Conservation (phyloP, 2,113 vertebrate species). For the Grallaria varia region DNA sequence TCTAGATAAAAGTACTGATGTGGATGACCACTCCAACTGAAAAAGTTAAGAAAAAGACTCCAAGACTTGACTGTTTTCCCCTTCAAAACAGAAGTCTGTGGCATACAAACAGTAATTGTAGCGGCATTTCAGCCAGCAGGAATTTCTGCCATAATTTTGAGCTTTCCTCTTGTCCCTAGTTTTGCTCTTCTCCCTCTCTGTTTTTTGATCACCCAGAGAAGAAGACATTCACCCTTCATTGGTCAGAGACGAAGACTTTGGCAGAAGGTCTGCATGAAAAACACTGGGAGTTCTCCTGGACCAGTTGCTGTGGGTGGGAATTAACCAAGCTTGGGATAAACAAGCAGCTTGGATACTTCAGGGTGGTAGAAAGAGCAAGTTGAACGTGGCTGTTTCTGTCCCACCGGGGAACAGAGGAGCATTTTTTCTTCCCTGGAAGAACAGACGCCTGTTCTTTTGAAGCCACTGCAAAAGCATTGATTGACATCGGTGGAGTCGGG, state of each 20-base stretch:
- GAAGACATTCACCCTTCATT: background rate
- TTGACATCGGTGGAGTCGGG: background rate
- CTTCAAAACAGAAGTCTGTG: background rate
- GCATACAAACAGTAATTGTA: background rate
- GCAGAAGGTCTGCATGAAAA: background rate
- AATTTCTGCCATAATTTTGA: background rate
- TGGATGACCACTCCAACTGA: background rate
- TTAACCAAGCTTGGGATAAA: background rate
- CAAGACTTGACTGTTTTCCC: background rate
- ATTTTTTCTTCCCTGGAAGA: background rate
- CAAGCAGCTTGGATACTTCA: background rate
- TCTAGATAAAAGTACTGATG: background rate
- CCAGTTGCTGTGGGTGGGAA: background rate
- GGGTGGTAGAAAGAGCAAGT: background rate
- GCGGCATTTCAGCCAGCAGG: background rate
- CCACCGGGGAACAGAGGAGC: background rate
- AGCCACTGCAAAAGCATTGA: background rate
- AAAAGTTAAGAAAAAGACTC: background rate
- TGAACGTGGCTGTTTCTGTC: accelerated
- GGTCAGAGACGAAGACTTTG: background rate
- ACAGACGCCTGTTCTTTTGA: background rate
- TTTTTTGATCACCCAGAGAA: background rate
- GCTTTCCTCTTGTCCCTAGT: background rate
- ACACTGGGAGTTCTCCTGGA: accelerated
- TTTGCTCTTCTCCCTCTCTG: background rate